Conservation (phyloP, 2,888 invertebrate species). For the Sminthurinus aureus region DNA sequence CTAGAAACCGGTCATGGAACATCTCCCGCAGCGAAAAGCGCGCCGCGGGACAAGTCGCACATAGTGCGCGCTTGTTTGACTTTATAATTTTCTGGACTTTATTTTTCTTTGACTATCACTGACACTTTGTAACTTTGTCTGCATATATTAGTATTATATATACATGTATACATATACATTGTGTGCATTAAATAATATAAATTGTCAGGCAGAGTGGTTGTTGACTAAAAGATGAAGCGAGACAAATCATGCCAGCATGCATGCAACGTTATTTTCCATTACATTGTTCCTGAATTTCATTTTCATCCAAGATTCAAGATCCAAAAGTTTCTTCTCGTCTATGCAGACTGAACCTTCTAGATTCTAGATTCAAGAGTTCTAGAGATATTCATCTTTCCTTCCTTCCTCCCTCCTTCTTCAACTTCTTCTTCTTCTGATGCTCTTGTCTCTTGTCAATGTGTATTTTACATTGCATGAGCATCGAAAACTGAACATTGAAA, state of each 20-base stretch:
- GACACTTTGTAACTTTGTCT: neutral
- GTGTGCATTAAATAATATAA: too few species aligned
- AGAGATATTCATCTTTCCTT: neutral
- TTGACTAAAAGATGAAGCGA: slow-evolving; percentile 1
- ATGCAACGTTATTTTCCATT: slow-evolving; percentile 24
- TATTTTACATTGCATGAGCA: too few species aligned
- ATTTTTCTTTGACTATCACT: slow-evolving; percentile 24
- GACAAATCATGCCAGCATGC: slow-evolving; percentile 22
- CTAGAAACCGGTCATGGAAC: too few species aligned
- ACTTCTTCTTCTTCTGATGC: too few species aligned
- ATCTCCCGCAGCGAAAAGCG: too few species aligned
- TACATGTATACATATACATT: neutral
- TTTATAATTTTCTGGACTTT: neutral
- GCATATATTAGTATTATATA: neutral
- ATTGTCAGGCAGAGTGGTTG: neutral
- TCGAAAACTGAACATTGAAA: neutral
- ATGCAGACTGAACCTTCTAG: neutral
- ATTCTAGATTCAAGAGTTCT: neutral
- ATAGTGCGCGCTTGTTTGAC: too few species aligned
- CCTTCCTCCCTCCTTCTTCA: neutral
- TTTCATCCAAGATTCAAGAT: too few species aligned
- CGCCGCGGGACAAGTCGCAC: too few species aligned
- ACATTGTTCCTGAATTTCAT: neutral
- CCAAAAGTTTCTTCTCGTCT: too few species aligned
- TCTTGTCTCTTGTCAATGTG: too few species aligned